phyloP scores from a whole-genome alignment of 2,888 invertebrate genomes.

The Philopedon plagiatum region DNA sequence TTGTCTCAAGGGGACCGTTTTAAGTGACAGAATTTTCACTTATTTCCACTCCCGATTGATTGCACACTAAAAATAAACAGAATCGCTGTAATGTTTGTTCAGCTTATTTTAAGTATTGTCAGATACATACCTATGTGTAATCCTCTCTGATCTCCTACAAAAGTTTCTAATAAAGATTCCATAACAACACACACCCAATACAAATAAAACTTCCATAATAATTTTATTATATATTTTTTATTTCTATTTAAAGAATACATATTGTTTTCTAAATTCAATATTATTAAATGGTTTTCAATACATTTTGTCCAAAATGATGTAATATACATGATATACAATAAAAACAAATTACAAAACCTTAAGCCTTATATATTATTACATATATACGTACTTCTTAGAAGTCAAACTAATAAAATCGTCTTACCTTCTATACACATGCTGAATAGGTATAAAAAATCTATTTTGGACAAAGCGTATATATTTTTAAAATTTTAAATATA shows the following conservation, averaged over 20 bases:
- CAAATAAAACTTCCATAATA: no score
- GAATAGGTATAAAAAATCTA: slow-evolving; percentile 54
- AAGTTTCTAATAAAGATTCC: no score
- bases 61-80: no score
- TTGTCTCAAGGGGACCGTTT: no score
- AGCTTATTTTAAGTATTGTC: no score
- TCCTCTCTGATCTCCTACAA: no score
- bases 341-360: slow-evolving; percentile 57
- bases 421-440: slow-evolving; percentile 56
- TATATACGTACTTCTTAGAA: slow-evolving; percentile 65
- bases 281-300: slow-evolving; percentile 66
- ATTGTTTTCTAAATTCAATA: slow-evolving; percentile 69
- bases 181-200: no score
- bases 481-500: slow-evolving; percentile 61
- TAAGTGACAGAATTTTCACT: no score
- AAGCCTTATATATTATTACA: slow-evolving; percentile 55
- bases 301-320: slow-evolving; percentile 65
- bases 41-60: no score
- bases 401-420: slow-evolving; percentile 59
- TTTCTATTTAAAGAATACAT: slow-evolving; percentile 71
- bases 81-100: no score
- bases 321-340: slow-evolving; percentile 61
- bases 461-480: slow-evolving; percentile 65
- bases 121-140: no score
- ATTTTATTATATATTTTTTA: slow-evolving; percentile 37